These are phyloP conservation scores for Pediacus dermestoides DNA, from an alignment of 2,888 invertebrate species.

Conservation along the genomic window DNA sequence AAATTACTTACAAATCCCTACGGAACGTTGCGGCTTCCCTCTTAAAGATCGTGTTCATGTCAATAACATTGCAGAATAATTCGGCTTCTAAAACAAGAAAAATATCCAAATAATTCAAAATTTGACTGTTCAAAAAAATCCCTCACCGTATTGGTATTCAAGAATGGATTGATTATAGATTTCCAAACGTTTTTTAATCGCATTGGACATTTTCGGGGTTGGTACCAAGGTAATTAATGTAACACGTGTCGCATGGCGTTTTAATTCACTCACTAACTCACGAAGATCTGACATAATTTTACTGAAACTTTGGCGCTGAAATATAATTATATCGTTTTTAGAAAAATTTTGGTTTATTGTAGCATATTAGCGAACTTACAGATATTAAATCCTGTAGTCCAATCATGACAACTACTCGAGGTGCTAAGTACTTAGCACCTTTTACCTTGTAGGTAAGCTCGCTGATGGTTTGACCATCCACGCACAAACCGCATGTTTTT, in stretches of 20 bases:
- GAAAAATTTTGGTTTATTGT: background rate
- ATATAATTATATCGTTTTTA: conserved; percentile 5
- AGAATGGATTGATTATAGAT: conserved; percentile 35
- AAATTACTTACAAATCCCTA: conserved; percentile 33
- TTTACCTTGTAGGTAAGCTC: conserved; percentile 31
- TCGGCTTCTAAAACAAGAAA: conserved; percentile 21
- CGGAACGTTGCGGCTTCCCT: conserved; percentile 30
- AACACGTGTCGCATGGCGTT: conserved; percentile 30
- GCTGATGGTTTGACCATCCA: conserved; percentile 31
- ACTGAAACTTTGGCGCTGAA: conserved; percentile 30
- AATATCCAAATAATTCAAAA: background rate
- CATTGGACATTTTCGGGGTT: conserved; percentile 32
- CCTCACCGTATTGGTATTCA: conserved; percentile 33
- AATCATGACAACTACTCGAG: conserved; percentile 38
- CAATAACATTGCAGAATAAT: conserved; percentile 34
- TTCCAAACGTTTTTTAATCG: conserved; percentile 29
- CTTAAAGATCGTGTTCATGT: conserved; percentile 34
- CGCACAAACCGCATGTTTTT: conserved; percentile 34
- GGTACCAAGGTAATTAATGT: conserved; percentile 36
- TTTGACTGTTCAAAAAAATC: too few species aligned
- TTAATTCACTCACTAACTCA: conserved; percentile 30
- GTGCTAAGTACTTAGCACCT: conserved; percentile 30
- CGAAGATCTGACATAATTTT: conserved; percentile 35
- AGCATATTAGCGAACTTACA: conserved; percentile 18
- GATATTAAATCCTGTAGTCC: conserved; percentile 34